Evolutionary conservation across 2,113 vertebrate species (phyloP), one percentile per base, ranked within the genome.

Genomic region (Ornithorhynchus anatinus): DNA sequence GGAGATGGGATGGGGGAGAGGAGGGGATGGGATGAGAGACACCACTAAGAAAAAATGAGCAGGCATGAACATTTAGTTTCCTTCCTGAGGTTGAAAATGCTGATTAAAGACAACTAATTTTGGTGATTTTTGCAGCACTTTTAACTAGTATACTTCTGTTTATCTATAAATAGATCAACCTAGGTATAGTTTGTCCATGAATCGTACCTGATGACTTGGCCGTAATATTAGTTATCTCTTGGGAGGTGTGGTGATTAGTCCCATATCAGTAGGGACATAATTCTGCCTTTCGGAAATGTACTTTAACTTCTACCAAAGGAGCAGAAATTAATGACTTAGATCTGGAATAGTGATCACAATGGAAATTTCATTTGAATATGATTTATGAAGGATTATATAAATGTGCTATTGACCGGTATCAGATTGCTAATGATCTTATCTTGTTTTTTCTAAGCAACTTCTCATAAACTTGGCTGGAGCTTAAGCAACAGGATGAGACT

Each of bases 301-400:
- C 82, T n/a, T 88, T 84, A 57, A 69, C 60, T 77, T 86, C 87
- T 85, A 79, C 66, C 42, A 59, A 61, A 66, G 68, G 33, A 71
- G 71, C 44, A 76, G 53, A 13, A 52, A 77, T 81, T 79, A 85
- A 88, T 87, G 59, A 74, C 73, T 90, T 84, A 77, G 88, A 86
- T 92, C 74, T 91, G 90, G 87, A 88, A 91, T 77, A 84, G 63
- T 81, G 89, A 91, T 89, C 90, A 93, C 89, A 90, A 88, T 84
- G 64, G 78, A 88, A 75, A 71, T 85, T 85, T 92, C 80, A 52
- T 82, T 83, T 80, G 54, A 42, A 65, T 80, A 82, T 78, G 82
- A 91, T 93, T 91, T 91, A 93, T 89, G 81, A 78, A 84, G 77
- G 66, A 73, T 70, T 69, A 70, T 88, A 87, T 91, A 88, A 91